Evolutionary conservation across 1,140 invertebrate species (phyloP).

Genomic region (Holcopasites calliopsidis): DNA sequence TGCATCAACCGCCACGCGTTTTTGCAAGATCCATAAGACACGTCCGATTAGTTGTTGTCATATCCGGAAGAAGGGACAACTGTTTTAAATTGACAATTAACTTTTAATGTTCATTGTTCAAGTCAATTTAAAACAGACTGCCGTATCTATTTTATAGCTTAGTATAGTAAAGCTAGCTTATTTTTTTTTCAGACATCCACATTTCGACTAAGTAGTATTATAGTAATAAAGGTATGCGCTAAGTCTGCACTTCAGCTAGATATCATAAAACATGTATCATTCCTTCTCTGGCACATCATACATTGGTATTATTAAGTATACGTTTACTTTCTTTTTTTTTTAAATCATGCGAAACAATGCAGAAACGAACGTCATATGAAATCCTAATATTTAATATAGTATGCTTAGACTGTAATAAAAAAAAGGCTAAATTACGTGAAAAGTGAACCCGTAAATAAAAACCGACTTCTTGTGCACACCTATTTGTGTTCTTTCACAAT

Average conservation of each 20-base stretch:
- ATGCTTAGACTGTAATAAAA: slow-evolving; percentile 69
- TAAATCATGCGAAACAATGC: slow-evolving; percentile 75
- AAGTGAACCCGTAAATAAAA: slow-evolving; percentile 64
- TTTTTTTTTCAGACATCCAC: slow-evolving; percentile 80
- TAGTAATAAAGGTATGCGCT: slow-evolving; percentile 81
- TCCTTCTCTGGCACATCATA: slow-evolving; percentile 80
- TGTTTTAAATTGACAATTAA: slow-evolving; percentile 69
- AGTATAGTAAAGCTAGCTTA: slow-evolving; percentile 80
- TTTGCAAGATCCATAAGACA: slow-evolving; percentile 77
- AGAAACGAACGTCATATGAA: slow-evolving; percentile 66
- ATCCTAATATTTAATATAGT: slow-evolving; percentile 69
- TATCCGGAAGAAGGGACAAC: slow-evolving; percentile 79
- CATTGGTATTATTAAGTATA: slow-evolving; percentile 80
- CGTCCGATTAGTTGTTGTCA: slow-evolving; percentile 80
- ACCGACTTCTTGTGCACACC: slow-evolving; percentile 64
- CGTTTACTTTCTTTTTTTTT: slow-evolving; percentile 77
- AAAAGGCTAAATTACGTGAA: slow-evolving; percentile 66
- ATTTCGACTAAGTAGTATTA: slow-evolving; percentile 80
- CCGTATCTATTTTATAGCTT: slow-evolving; percentile 79
- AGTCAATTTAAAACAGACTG: slow-evolving; percentile 71
- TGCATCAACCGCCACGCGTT: slow-evolving; percentile 74
- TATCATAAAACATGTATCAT: slow-evolving; percentile 80
- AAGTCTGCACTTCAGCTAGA: slow-evolving; percentile 80
- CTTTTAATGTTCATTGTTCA: slow-evolving; percentile 56
- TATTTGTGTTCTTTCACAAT: slow-evolving; percentile 62